Evolutionary conservation across 2,888 invertebrate species (phyloP), one percentile per base, ranked within the genome.

Genomic region (Leucozona laternaria): DNA sequence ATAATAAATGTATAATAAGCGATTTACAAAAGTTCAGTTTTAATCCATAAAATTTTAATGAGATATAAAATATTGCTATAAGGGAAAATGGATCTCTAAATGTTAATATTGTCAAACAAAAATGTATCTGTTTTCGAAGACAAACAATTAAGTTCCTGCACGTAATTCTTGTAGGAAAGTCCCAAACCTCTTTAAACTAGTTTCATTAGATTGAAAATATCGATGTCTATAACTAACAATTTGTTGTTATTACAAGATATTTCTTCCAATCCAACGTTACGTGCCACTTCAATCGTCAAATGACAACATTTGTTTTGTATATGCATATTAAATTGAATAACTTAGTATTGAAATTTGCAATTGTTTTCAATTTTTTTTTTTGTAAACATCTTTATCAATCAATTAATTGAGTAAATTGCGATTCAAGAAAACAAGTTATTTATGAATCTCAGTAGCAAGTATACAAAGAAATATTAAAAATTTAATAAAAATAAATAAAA

Each of bases 361-460:
- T 57, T 57, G 31, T n/a, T 31, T 31, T 17, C 31, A 57, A 57
- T 31, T 10, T 31, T 34, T 34, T n/a, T 11, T 22, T 22, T 10
- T 22, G 8, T 40, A 15, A 22, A 57, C n/a, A 57, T 40, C 22
- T 22, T 60, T 60, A 40, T 60, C 60, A 60, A 60, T 40, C 37
- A 60, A 60, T 60, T 37, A 22, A 60, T 60, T 60, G 60, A 37
- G 20, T 20, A 58, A 37, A 37, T 58, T 58, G 37, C 13, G 20
- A 4, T 37, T 37, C 11, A 34, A 34, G 13, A 20, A 60, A 22
- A 40, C 22, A 40, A 60, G 22, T 60, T 40, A n/a, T 60, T 40
- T 60, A 15, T 20, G 37, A 60, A 22, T 53, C 22, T 22, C 15
- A 25, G n/a, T 48, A 20, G 2, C 15, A 40, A 5, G 13, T 37